Conservation (phyloP, 2,113 vertebrate genomes). For the Vireo altiloquus region DNA sequence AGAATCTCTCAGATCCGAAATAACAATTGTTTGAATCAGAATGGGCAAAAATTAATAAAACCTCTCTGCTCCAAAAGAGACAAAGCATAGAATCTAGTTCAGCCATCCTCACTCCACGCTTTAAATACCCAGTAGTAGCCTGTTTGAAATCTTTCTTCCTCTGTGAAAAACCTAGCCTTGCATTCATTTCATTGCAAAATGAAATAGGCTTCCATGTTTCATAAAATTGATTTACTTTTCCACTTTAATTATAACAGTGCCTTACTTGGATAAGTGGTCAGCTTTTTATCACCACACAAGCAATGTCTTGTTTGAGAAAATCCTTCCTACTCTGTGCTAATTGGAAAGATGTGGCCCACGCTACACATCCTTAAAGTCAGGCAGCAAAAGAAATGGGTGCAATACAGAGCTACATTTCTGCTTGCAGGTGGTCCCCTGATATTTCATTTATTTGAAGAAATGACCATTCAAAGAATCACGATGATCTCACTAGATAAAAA, state of each 20-base stretch:
- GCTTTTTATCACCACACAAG: background rate
- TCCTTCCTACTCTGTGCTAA: background rate
- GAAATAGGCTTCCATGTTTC: background rate
- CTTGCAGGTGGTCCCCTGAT: background rate
- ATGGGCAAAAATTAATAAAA: conserved; percentile 19
- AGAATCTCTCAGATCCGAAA: background rate
- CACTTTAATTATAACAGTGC: background rate
- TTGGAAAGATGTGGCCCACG: background rate
- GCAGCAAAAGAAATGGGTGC: background rate
- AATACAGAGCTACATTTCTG: background rate
- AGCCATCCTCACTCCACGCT: background rate
- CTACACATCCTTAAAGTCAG: background rate
- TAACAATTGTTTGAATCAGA: conserved; percentile 9
- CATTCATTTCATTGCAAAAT: background rate
- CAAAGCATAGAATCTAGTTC: background rate
- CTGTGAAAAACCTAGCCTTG: background rate
- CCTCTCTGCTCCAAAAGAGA: background rate
- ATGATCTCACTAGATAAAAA: background rate
- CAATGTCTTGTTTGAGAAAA: background rate
- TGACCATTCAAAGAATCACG: background rate
- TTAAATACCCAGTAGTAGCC: background rate
- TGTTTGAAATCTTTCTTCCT: conserved; percentile 3
- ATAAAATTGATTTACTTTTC: background rate
- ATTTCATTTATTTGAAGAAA: background rate
- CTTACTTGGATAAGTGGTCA: background rate